These are phyloP conservation scores for Potamarius usumacintae DNA, from an alignment of 2,113 vertebrate species.

Conservation along the genomic window DNA sequence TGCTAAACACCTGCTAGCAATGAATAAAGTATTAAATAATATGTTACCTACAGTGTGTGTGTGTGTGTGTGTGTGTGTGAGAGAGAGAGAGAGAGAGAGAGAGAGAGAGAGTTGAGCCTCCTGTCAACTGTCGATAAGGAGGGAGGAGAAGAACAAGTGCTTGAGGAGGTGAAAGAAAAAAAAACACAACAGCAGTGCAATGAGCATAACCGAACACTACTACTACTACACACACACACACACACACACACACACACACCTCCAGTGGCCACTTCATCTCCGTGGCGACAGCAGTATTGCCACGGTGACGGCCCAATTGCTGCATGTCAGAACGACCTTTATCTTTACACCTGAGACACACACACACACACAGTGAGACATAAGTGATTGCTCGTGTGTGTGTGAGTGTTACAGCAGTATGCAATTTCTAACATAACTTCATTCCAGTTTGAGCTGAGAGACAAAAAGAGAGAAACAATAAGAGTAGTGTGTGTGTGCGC, in stretches of 20 bases:
- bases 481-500: background rate
- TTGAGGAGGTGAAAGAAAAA: slow-evolving; percentile 31
- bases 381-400: background rate
- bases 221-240: slow-evolving; percentile 13
- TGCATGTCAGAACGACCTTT: slow-evolving; percentile 39
- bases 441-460: background rate
- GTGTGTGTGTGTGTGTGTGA: slow-evolving; percentile 14
- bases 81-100: background rate
- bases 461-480: background rate
- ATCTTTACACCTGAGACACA: slow-evolving; percentile 11
- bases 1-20: background rate
- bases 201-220: slow-evolving; percentile 37
- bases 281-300: slow-evolving; percentile 28
- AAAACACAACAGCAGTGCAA: slow-evolving; percentile 16
- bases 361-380: background rate
- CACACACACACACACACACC: slow-evolving; percentile 12
- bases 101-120: background rate
- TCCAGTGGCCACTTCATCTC: slow-evolving; percentile 35
- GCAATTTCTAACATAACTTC: background rate
- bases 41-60: background rate
- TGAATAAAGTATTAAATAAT: background rate
- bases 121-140: slow-evolving; percentile 41
- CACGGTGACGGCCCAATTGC: slow-evolving; percentile 25
- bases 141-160: slow-evolving; percentile 33
- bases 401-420: background rate